Percentiles rank a stretch among this genome's conserved stretches.
phyloP scores from a whole-genome alignment of 2,113 vertebrate genomes.

The Kryptolebias marmoratus region DNA sequence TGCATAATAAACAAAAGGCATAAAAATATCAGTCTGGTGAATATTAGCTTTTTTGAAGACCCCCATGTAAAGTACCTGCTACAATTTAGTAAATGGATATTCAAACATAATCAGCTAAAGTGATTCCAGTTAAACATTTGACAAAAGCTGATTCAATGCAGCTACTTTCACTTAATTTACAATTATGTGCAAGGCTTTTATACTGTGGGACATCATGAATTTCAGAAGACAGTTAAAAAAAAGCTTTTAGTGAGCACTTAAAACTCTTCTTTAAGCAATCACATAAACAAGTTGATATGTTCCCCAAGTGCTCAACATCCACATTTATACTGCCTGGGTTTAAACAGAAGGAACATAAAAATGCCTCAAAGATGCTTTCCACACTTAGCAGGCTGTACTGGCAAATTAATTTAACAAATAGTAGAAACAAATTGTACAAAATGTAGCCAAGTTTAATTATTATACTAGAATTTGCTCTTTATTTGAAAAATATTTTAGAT shows the following conservation, averaged over 20 bases:
- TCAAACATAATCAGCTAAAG: background rate
- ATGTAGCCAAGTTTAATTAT: no score
- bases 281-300: background rate
- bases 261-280: background rate
- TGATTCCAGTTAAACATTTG: background rate
- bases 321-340: background rate
- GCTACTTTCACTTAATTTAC: background rate
- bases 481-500: no score
- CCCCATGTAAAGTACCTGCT: background rate
- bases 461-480: no score
- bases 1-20: no score
- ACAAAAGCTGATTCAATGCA: background rate
- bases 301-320: background rate
- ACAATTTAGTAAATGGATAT: background rate
- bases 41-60: background rate
- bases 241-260: constrained; percentile 15
- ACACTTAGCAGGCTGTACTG: no score
- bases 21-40: background rate
- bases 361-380: background rate
- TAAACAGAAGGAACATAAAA: background rate
- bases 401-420: no score
- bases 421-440: no score
- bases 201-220: constrained; percentile 56
- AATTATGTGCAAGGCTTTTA: background rate
- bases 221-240: constrained; percentile 41